phyloP scores from a whole-genome alignment of 2,888 invertebrate species.

The Philaethria dido region DNA sequence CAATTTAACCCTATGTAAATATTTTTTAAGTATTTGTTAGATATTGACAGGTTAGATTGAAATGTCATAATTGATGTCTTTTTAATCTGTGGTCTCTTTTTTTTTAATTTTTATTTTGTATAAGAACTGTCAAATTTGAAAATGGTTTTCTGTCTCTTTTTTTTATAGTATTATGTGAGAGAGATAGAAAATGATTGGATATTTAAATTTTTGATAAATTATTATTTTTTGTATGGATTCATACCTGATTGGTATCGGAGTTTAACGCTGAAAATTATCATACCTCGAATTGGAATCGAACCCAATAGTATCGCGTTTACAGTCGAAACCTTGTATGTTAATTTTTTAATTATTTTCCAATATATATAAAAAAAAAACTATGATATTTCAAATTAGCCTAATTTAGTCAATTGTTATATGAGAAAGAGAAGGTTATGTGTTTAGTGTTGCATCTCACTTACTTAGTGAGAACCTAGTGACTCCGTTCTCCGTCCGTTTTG shows the following conservation, averaged over 20 bases:
- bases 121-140: background rate
- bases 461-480: background rate
- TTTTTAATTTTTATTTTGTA: background rate
- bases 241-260: too few species aligned
- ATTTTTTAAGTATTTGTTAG: slow-evolving; percentile 9
- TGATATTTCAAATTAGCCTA: background rate
- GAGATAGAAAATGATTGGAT: too few species aligned
- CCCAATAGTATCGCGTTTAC: background rate
- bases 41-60: background rate
- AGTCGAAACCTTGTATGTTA: too few species aligned
- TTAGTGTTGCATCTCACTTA: background rate
- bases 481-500: background rate
- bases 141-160: background rate
- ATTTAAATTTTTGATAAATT: too few species aligned
- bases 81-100: background rate
- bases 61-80: background rate
- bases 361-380: too few species aligned
- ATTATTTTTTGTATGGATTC: too few species aligned
- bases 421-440: background rate
- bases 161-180: too few species aligned
- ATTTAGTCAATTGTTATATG: background rate
- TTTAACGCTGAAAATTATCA: too few species aligned
- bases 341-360: too few species aligned
- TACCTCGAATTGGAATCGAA: background rate
- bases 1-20: slow-evolving; percentile 8